Conservation (phyloP, 2,113 vertebrate genomes). For the Chauna torquata region DNA sequence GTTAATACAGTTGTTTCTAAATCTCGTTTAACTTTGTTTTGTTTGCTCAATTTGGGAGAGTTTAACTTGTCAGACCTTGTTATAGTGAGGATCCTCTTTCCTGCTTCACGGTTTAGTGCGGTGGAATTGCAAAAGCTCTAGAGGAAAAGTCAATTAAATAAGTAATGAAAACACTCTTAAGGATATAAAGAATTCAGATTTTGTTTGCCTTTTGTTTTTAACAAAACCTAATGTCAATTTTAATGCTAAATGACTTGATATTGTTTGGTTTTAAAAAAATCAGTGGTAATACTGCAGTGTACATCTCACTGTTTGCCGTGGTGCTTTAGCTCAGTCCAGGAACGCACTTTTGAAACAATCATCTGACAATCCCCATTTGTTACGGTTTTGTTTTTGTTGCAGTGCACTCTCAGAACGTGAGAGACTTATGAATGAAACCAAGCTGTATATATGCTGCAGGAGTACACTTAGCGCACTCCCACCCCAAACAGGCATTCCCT, state of each 20-base stretch:
- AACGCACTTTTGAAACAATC: neutral
- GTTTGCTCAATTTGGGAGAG: slow-evolving; percentile 12
- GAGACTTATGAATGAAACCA: neutral
- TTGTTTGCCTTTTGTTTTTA: slow-evolving; percentile 18
- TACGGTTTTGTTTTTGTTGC: neutral
- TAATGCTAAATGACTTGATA: neutral
- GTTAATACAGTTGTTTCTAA: neutral
- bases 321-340: neutral
- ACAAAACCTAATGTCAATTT: neutral
- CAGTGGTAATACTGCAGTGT: neutral
- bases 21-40: neutral
- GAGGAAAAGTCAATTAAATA: neutral
- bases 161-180: neutral
- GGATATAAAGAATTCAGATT: slow-evolving; percentile 9
- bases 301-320: neutral
- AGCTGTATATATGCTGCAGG: neutral
- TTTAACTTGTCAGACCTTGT: slow-evolving; percentile 31
- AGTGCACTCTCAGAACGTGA: neutral
- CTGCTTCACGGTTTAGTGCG: neutral
- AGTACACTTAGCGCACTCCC: neutral
- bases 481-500: neutral
- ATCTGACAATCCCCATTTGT: neutral
- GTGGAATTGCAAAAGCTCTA: neutral
- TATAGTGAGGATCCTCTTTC: slow-evolving; percentile 22
- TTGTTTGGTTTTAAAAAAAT: neutral